Conservation (phyloP, 2,888 invertebrate species). For the Germaria angustata region DNA sequence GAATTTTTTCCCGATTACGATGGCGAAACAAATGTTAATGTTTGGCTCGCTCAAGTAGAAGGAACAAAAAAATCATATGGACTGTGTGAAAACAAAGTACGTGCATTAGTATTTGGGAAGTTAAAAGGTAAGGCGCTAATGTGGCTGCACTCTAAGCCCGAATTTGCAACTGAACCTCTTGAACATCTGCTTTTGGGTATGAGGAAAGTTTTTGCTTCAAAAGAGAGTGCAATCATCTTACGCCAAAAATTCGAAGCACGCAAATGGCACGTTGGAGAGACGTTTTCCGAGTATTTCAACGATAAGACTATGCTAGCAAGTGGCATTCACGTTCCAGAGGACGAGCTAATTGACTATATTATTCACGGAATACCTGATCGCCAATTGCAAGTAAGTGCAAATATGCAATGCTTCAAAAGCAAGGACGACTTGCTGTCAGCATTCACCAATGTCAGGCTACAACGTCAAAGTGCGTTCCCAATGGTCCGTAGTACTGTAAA, state of each 20-base stretch:
- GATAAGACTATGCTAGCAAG: conserved; percentile 52
- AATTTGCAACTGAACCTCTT: conserved; percentile 9
- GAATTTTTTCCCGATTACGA: too few relatives aligned
- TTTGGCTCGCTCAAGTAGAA: too few relatives aligned
- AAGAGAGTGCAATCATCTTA: conserved; percentile 34
- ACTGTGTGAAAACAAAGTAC: too few relatives aligned
- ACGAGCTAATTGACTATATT: conserved; percentile 58
- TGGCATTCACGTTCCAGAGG: conserved; percentile 37
- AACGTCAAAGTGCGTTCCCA: too few relatives aligned
- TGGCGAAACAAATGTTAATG: too few relatives aligned
- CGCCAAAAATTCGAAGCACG: conserved; percentile 51
- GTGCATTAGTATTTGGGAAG: too few relatives aligned
- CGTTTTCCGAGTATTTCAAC: conserved; percentile 47
- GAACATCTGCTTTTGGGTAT: conserved; percentile 1
- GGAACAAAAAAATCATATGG: too few relatives aligned
- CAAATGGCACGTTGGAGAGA: conserved; percentile 43
- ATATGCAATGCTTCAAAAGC: conserved; percentile 44
- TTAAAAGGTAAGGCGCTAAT: too few relatives aligned
- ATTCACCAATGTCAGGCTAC: conserved; percentile 34
- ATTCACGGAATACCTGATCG: conserved; percentile 62
- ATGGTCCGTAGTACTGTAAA: too few relatives aligned
- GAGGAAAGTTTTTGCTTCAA: background rate
- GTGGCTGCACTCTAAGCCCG: conserved; percentile 50
- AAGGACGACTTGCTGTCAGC: conserved; percentile 46
- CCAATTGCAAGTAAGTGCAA: conserved; percentile 41